phyloP scores from a whole-genome alignment of 2,888 invertebrate genomes.

The Drosophila barbarae region DNA sequence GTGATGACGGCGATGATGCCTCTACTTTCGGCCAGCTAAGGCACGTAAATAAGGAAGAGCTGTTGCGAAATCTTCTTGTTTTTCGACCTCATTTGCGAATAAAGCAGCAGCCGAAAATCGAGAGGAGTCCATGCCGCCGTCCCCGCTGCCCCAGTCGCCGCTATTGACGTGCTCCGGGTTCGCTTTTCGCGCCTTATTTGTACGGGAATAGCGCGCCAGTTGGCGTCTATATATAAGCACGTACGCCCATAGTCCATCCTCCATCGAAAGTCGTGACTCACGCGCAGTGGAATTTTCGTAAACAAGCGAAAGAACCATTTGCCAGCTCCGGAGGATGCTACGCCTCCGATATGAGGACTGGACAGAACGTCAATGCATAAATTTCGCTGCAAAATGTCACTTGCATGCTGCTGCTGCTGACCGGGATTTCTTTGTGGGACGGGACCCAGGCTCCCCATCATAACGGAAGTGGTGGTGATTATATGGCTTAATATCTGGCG shows the following conservation, averaged over 20 bases:
- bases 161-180: slow-evolving; percentile 24
- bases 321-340: slow-evolving; percentile 40
- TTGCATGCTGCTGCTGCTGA: slow-evolving; percentile 46
- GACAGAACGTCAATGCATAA: slow-evolving; percentile 51
- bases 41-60: slow-evolving; percentile 41
- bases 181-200: slow-evolving; percentile 67
- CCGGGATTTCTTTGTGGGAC: slow-evolving; percentile 46
- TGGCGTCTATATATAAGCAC: slow-evolving; percentile 29
- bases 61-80: slow-evolving; percentile 36
- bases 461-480: slow-evolving; percentile 57
- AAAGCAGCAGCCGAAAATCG: slow-evolving; percentile 25
- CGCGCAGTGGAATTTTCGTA: slow-evolving; percentile 62
- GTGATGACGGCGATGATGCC: slow-evolving; percentile 4
- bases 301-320: slow-evolving; percentile 47
- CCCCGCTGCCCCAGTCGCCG: slow-evolving; percentile 4
- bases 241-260: slow-evolving; percentile 23
- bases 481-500: slow-evolving; percentile 28
- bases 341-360: slow-evolving; percentile 12
- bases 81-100: slow-evolving; percentile 45
- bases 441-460: slow-evolving; percentile 41
- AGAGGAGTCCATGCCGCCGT: slow-evolving; percentile 12
- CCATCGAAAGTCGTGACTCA: slow-evolving; percentile 53
- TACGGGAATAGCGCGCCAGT: slow-evolving; percentile 41
- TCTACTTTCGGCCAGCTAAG: neutral
- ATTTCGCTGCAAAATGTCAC: slow-evolving; percentile 52